Percentiles rank a stretch among this genome's conserved stretches.
Evolutionary conservation across 2,797 vertebrate species (phyloP).

Genomic region (Cuniculus paca): DNA sequence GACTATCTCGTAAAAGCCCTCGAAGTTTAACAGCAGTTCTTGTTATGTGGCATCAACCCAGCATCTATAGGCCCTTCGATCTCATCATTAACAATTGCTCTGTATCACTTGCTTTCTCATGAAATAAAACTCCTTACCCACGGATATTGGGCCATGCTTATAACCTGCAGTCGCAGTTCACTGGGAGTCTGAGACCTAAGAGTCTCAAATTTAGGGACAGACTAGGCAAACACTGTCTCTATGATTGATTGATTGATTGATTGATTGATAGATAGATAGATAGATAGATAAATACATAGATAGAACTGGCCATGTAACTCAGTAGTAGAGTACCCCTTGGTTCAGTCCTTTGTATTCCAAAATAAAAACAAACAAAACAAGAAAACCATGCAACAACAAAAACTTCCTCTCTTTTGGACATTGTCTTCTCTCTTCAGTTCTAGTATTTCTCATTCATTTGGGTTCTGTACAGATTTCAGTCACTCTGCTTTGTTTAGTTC

Average conservation of each 20-base stretch:
- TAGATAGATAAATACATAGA: not conserved
- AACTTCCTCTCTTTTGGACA: not conserved
- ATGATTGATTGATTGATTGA: not conserved
- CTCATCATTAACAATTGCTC: not conserved
- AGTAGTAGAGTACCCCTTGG: not conserved
- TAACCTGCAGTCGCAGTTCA: not conserved
- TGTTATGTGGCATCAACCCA: not conserved
- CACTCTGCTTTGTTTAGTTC: not conserved
- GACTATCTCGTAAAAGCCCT: not conserved
- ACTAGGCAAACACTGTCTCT: not conserved
- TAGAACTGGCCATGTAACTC: not conserved
- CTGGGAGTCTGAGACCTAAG: not conserved
- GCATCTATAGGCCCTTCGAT: not conserved
- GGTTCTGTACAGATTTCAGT: not conserved
- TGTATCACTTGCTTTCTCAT: not conserved
- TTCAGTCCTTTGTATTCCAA: not conserved
- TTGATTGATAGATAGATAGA: not conserved
- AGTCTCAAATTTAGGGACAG: not conserved
- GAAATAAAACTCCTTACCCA: not conserved
- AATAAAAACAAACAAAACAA: not conserved
- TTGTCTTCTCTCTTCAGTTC: not conserved
- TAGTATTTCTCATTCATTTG: not conserved
- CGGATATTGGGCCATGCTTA: not conserved
- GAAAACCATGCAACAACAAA: not conserved
- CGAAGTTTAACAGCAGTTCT: not conserved